phyloP scores from a whole-genome alignment of 2,113 vertebrate species.

The Stigmatopora nigra region DNA sequence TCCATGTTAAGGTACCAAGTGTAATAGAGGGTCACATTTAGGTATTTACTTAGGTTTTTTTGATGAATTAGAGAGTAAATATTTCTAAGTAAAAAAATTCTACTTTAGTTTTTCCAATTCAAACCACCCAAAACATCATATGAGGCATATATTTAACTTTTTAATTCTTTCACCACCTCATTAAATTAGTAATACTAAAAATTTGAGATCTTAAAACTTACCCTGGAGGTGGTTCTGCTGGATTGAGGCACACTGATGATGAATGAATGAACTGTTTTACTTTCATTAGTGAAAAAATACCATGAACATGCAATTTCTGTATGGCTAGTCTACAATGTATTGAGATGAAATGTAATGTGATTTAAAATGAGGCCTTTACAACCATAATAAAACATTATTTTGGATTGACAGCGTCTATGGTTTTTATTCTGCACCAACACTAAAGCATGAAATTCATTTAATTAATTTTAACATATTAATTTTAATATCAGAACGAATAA shows the following conservation, averaged over 20 bases:
- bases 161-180: conserved; percentile 1
- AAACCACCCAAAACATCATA: not conserved
- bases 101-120: not conserved
- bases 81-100: not conserved
- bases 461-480: no score
- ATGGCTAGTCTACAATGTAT: not conserved
- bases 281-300: conserved; percentile 12
- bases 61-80: not conserved
- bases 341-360: not conserved
- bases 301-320: not conserved
- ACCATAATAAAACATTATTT: not conserved
- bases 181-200: conserved; percentile 7
- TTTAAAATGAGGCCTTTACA: not conserved
- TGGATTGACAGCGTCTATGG: not conserved
- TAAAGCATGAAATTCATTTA: not conserved
- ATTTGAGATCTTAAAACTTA: conserved; percentile 36
- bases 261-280: conserved; percentile 24
- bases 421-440: not conserved
- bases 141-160: not conserved
- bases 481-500: not conserved
- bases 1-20: not conserved
- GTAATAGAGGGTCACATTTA: not conserved
- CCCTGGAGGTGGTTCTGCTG: conserved; percentile 30
- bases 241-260: conserved; percentile 27
- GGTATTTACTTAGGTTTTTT: not conserved